A percentile compares a stretch with the other conserved stretches of the same genome.
phyloP scores from a whole-genome alignment of 2,797 vertebrate genomes.

The Erithacus rubecula region DNA sequence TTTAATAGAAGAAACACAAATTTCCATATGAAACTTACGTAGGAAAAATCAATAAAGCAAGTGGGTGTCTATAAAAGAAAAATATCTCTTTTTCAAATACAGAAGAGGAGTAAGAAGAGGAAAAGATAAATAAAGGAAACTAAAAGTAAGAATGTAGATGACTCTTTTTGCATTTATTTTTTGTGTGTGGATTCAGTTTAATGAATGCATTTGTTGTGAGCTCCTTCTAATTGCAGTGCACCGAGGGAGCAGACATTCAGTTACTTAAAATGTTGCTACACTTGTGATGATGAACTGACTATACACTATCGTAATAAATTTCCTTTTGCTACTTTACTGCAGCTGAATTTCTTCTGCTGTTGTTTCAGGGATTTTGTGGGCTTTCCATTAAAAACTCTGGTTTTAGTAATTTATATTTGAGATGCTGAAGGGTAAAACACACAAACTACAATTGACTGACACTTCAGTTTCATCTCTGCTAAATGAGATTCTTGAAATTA shows the following conservation, averaged over 20 bases:
- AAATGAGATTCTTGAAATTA: slow-evolving; percentile 1
- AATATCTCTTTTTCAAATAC: background rate
- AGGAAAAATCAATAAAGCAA: background rate
- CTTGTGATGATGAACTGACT: slow-evolving; percentile 15
- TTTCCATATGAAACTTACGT: background rate
- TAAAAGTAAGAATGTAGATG: background rate
- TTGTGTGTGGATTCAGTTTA: background rate
- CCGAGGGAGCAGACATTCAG: background rate
- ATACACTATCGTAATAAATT: background rate
- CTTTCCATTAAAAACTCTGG: background rate
- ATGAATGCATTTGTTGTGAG: slow-evolving; percentile 17
- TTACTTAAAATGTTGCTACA: slow-evolving; percentile 10
- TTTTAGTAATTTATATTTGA: background rate
- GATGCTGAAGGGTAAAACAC: background rate
- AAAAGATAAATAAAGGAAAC: background rate
- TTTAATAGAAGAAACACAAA: background rate
- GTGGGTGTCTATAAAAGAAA: background rate
- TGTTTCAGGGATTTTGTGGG: background rate
- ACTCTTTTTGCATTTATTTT: background rate
- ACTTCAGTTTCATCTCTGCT: background rate
- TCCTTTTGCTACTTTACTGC: background rate
- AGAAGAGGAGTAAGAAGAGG: background rate
- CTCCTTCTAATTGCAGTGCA: slow-evolving; percentile 24
- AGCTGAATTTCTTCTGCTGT: background rate
- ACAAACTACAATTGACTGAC: background rate